phyloP scores from a whole-genome alignment of 2,797 vertebrate species.

The Platyrinchus mystaceus region DNA sequence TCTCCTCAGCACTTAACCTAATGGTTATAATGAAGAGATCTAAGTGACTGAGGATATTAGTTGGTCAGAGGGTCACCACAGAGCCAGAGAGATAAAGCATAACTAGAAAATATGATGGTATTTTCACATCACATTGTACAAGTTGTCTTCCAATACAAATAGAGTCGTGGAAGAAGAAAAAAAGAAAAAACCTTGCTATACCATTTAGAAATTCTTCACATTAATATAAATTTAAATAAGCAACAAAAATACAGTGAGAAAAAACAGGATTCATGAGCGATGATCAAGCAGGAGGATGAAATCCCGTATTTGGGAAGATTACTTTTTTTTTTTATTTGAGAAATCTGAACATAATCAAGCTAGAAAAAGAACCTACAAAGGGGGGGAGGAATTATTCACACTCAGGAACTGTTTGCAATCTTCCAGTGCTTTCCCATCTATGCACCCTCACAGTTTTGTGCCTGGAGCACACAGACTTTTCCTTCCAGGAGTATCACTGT shows the following conservation, averaged over 20 bases:
- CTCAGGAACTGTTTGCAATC: not conserved
- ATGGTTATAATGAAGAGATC: constrained; percentile 24
- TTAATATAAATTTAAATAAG: not conserved
- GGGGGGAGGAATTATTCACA: not conserved
- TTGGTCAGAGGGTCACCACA: constrained; percentile 21
- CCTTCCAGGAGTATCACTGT: not conserved
- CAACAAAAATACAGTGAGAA: not conserved
- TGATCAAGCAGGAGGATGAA: not conserved
- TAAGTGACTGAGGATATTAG: constrained; percentile 7
- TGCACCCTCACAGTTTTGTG: not conserved
- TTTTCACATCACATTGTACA: not conserved
- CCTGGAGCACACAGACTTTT: not conserved
- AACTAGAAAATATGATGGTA: not conserved
- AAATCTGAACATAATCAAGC: not conserved
- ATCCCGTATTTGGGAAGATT: not conserved
- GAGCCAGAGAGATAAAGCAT: not conserved
- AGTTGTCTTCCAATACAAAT: not conserved
- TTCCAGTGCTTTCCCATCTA: not conserved
- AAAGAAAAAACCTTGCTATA: not conserved
- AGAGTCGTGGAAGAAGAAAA: not conserved
- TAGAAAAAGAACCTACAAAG: not conserved
- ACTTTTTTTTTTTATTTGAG: not conserved
- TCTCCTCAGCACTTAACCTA: constrained; percentile 38
- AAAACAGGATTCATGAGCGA: not conserved
- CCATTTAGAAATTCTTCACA: not conserved